These are phyloP conservation scores for Ormyrus nitidulus DNA, from an alignment of 2,888 invertebrate species.

Conservation along the genomic window DNA sequence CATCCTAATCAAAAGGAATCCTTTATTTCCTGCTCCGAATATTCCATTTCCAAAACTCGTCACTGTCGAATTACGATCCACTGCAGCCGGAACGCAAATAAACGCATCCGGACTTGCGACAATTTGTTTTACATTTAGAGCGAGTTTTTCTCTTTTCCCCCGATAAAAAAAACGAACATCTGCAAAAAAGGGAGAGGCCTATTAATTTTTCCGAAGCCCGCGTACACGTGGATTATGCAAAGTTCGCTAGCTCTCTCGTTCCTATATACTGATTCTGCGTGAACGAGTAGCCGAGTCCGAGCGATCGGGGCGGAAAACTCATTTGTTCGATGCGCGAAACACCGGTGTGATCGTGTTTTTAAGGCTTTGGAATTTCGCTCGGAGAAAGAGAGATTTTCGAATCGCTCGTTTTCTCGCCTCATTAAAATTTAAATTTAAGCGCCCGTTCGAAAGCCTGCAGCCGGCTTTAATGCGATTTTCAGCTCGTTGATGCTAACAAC, in stretches of 20 bases:
- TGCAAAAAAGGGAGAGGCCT: background rate
- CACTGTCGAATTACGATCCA: slow-evolving; percentile 19
- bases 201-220: slow-evolving; percentile 21
- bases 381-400: too few relatives aligned
- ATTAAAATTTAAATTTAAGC: too few relatives aligned
- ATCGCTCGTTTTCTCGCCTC: too few relatives aligned
- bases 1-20: slow-evolving; percentile 6
- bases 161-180: too few relatives aligned
- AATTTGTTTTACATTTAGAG: slow-evolving; percentile 45
- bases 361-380: background rate
- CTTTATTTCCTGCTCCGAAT: background rate
- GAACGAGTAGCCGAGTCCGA: background rate
- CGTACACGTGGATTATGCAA: slow-evolving; percentile 16
- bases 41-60: slow-evolving; percentile 29
- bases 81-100: background rate
- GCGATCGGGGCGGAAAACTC: slow-evolving; percentile 32
- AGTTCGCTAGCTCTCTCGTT: background rate
- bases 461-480: too few relatives aligned
- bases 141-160: background rate
- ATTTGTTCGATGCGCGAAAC: slow-evolving; percentile 4
- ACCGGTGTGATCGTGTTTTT: background rate
- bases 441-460: too few relatives aligned
- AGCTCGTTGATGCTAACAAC: too few relatives aligned
- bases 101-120: background rate
- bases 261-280: too few relatives aligned